Evolutionary conservation across 2,888 invertebrate species (phyloP).

Genomic region (Orchestes rusci): DNA sequence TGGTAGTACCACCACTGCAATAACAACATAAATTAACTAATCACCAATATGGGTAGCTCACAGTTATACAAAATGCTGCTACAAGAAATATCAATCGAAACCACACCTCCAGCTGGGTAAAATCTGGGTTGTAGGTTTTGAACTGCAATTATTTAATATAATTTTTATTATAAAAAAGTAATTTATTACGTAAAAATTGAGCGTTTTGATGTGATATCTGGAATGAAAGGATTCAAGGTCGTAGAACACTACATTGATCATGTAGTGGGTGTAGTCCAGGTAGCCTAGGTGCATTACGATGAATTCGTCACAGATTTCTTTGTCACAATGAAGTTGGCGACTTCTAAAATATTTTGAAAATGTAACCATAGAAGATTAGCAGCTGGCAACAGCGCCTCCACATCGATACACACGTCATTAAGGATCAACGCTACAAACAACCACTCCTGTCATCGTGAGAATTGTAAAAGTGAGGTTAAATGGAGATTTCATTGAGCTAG

Average conservation of each 20-base stretch:
- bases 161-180: background rate
- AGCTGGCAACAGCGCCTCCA: too few relatives aligned
- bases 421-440: too few relatives aligned
- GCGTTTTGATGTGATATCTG: slow-evolving; percentile 74
- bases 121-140: slow-evolving; percentile 91
- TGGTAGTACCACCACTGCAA: slow-evolving; percentile 91
- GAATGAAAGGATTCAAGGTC: slow-evolving; percentile 79
- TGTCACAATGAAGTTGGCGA: slow-evolving; percentile 72
- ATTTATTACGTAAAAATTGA: slow-evolving; percentile 75
- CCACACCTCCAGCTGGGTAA: slow-evolving; percentile 97
- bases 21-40: too few relatives aligned
- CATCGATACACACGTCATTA: too few relatives aligned
- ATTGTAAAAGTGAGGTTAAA: too few relatives aligned
- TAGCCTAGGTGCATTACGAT: slow-evolving; percentile 84
- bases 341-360: too few relatives aligned
- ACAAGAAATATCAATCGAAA: slow-evolving; percentile 89
- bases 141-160: slow-evolving; percentile 58
- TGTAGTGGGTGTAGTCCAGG: slow-evolving; percentile 81
- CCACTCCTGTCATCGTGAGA: too few relatives aligned
- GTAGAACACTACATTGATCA: slow-evolving; percentile 75
- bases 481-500: too few relatives aligned
- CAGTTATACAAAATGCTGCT: slow-evolving; percentile 77
- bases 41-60: slow-evolving; percentile 46
- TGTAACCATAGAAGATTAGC: too few relatives aligned
- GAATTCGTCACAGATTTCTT: slow-evolving; percentile 79